Percentiles rank a stretch among this genome's conserved stretches.
These are phyloP conservation scores for Phymanthus crucifer DNA, from an alignment of 92 coral and sea anemone species.

Conservation along the genomic window DNA sequence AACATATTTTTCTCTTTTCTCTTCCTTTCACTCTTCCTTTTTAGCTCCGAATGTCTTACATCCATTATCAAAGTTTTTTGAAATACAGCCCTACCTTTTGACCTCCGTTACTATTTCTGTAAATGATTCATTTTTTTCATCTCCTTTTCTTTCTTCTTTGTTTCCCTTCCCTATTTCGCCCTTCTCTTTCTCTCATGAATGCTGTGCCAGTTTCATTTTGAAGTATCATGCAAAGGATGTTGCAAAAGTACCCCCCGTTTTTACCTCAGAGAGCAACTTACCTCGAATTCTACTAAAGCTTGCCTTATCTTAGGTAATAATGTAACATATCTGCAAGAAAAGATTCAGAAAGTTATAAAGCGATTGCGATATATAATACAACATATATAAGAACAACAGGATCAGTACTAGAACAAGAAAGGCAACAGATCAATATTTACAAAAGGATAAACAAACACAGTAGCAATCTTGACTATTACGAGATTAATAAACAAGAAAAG, in stretches of 20 bases:
- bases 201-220: neutral
- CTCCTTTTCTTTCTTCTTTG: neutral
- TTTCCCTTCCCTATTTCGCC: neutral
- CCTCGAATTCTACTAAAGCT: constrained; percentile 99
- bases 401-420: neutral
- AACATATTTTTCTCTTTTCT: too few species aligned
- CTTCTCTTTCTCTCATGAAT: too few species aligned
- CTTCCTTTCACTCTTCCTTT: neutral
- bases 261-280: constrained; percentile 28
- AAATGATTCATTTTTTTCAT: neutral
- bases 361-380: neutral
- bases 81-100: too few species aligned
- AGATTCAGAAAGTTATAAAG: neutral
- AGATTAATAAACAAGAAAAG: neutral
- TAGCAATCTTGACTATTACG: neutral
- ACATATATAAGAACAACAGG: neutral
- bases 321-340: constrained; percentile 82
- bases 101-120: too few species aligned
- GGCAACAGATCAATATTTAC: neutral
- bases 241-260: neutral
- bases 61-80: too few species aligned
- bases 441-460: neutral
- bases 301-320: constrained; percentile 98
- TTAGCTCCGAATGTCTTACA: too few species aligned
- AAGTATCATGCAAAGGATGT: too few species aligned